Base-by-base conservation (phyloP, 2,888 invertebrate genomes). In the Athalia circularis region DNA sequence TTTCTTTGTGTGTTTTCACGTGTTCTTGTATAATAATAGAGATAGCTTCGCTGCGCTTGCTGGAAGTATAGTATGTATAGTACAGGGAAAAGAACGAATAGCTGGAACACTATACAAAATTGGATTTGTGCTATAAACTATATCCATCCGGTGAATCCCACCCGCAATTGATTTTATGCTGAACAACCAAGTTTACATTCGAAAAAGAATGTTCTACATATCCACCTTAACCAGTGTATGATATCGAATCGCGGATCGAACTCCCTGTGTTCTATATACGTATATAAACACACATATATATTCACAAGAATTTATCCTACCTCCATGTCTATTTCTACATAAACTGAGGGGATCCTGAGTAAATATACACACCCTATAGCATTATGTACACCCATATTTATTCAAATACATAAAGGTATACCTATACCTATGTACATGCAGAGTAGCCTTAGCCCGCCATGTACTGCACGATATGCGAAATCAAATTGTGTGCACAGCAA, bases 131-230 rank as follows among this genome's bases (percentile, higher is more conserved):
- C 68, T 68, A 29, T 29, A 29, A 29, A 29, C 29, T 29, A 68
- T 68, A 68, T 68, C 68, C 54, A 68, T 29, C 68, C 52, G n/a
- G 52, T 54, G 68, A 68, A 68, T 68, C 68, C 68, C 47, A 68
- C 68, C 29, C 68, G 54, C 68, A 68, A 68, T 68, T 68, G 68
- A 68, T 68, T 68, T 68, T 68, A 68, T 68, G 68, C 68, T 68
- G 68, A 68, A 52, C 68, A 68, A 68, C 68, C 52, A 68, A 68
- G 68, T 68, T 68, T 68, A 68, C 68, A 68, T 68, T 68, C 68
- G 68, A 43, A 68, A 68, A 68, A 68, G 68, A 68, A 68, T 68
- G 68, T 68, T 68, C 68, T 68, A 68, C 68, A 68, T 68, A 29
- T 54, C 68, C 50, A 15, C 68, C n/a, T 52, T 15, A 11, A 6